Evolutionary conservation across 2,888 invertebrate genomes (phyloP).

Genomic region (Anorthoa munda): DNA sequence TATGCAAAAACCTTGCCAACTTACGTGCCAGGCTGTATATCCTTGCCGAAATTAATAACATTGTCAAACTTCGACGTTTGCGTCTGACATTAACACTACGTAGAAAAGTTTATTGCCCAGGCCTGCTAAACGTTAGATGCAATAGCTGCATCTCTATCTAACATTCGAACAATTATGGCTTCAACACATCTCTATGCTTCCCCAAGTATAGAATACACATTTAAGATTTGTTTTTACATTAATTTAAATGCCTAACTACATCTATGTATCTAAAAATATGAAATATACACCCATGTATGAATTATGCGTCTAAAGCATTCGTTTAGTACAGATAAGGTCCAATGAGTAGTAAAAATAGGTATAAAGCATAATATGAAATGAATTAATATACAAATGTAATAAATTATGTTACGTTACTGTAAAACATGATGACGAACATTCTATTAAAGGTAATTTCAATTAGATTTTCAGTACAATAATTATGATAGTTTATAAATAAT

Average conservation of each 20-base stretch:
- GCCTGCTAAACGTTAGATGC: too few species aligned
- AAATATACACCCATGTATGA: slow-evolving; percentile 50
- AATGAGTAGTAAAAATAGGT: not conserved
- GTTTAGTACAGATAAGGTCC: not conserved
- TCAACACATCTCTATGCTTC: not conserved
- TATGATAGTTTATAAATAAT: slow-evolving; percentile 18
- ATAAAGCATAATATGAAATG: not conserved
- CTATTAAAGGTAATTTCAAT: not conserved
- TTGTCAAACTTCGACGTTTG: too few species aligned
- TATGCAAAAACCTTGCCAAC: too few species aligned
- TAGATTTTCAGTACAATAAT: not conserved
- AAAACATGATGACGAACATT: not conserved
- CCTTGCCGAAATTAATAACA: too few species aligned
- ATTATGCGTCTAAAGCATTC: slow-evolving; percentile 18
- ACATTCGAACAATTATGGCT: not conserved
- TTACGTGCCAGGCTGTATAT: too few species aligned
- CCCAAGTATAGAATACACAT: slow-evolving; percentile 17
- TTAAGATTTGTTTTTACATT: slow-evolving; percentile 23
- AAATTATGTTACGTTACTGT: slow-evolving; percentile 28
- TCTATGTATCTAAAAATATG: slow-evolving; percentile 17
- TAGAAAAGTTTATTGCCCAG: too few species aligned
- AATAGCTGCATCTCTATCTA: not conserved
- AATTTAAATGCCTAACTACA: slow-evolving; percentile 44
- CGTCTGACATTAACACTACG: too few species aligned
- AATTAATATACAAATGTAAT: slow-evolving; percentile 51